phyloP scores from a whole-genome alignment of 2,888 invertebrate species.

The Netelia inedita region DNA sequence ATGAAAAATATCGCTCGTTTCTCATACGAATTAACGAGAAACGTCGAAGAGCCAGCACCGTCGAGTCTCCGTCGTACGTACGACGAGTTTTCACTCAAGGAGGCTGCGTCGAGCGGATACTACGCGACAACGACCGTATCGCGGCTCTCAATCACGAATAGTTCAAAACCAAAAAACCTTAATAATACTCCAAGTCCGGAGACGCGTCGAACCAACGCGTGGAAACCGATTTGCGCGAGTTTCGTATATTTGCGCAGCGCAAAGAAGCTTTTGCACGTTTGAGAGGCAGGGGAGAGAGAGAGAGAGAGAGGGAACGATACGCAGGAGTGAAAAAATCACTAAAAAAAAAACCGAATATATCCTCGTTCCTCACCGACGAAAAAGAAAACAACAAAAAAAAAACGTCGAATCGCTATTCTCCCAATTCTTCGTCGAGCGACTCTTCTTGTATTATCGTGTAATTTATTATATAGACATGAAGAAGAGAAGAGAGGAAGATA shows the following conservation, averaged over 20 bases:
- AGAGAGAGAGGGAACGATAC: conserved; percentile 12
- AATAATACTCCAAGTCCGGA: conserved; percentile 64
- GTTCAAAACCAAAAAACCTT: conserved; percentile 69
- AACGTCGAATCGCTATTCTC: conserved; percentile 44
- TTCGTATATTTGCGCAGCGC: conserved; percentile 64
- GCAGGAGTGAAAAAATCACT: neutral
- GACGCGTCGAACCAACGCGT: conserved; percentile 43
- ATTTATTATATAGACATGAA: conserved; percentile 72
- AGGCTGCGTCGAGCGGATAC: conserved; percentile 14
- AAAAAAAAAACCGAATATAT: conserved; percentile 46
- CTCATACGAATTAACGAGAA: conserved; percentile 75
- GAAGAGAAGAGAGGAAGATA: conserved; percentile 66
- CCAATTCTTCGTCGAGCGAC: conserved; percentile 61
- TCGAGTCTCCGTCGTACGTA: conserved; percentile 5
- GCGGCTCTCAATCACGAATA: conserved; percentile 59
- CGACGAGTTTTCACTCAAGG: conserved; percentile 12
- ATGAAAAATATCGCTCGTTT: conserved; percentile 75
- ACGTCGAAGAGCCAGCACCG: conserved; percentile 52
- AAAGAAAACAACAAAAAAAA: conserved; percentile 32
- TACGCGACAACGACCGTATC: conserved; percentile 27
- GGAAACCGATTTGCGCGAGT: conserved; percentile 62
- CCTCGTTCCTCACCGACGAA: conserved; percentile 57
- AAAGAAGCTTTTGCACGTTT: conserved; percentile 68
- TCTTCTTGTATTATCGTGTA: conserved; percentile 76
- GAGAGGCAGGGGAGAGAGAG: conserved; percentile 15